Percentiles rank a stretch among this genome's conserved stretches.
phyloP scores from a whole-genome alignment of 1,140 invertebrate genomes.

The Whitmania pigra region DNA sequence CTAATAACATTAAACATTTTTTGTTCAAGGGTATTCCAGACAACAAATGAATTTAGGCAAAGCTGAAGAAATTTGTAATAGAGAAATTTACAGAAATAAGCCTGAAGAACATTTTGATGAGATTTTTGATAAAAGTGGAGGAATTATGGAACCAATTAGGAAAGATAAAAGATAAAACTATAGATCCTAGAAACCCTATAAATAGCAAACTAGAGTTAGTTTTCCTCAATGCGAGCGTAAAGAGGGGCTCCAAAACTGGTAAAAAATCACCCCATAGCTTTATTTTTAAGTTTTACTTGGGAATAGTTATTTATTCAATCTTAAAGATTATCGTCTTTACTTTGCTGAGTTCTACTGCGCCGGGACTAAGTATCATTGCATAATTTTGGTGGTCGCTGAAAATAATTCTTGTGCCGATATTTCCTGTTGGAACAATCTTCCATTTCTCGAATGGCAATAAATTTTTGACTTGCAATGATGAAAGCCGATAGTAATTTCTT shows the following conservation, averaged over 20 bases:
- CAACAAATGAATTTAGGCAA: no score
- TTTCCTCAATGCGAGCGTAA: conserved; percentile 7
- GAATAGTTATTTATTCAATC: neutral
- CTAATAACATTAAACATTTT: no score
- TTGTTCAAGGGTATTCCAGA: no score
- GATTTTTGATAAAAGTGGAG: neutral
- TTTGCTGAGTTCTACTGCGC: conserved; percentile 24
- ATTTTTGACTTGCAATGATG: conserved; percentile 9
- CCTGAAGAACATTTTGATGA: neutral
- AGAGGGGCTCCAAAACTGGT: neutral
- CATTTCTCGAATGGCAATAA: conserved; percentile 12
- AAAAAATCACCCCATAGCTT: conserved; percentile 5
- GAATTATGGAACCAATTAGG: conserved; percentile 1
- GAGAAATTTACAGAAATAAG: conserved; percentile 9
- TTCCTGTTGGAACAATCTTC: neutral
- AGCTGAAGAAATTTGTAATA: neutral
- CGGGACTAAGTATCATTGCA: conserved; percentile 13
- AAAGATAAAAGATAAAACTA: conserved; percentile 17
- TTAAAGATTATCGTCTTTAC: conserved; percentile 11
- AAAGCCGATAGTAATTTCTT: neutral
- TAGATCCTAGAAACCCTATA: conserved; percentile 14
- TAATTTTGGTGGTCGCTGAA: conserved; percentile 21
- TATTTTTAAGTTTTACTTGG: neutral
- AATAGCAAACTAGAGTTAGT: conserved; percentile 14
- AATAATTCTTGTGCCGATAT: neutral